A percentile compares a stretch with the other conserved stretches of the same genome.
Evolutionary conservation across 2,113 vertebrate genomes (phyloP).

Genomic region (Scartelaos histophorus): DNA sequence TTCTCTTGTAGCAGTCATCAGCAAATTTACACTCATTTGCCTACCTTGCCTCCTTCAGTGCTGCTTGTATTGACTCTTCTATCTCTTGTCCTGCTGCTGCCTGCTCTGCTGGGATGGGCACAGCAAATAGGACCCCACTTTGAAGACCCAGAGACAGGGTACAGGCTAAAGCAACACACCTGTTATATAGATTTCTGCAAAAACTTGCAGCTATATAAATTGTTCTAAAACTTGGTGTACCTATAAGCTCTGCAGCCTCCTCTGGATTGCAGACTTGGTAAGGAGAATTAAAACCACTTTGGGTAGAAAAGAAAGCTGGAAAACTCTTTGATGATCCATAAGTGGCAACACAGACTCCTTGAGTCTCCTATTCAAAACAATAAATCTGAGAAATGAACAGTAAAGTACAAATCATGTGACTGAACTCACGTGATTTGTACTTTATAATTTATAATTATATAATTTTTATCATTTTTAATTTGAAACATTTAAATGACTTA

Average conservation of each 20-base stretch:
- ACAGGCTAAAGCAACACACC: slow-evolving; percentile 57
- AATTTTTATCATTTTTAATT: no score
- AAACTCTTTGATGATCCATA: slow-evolving; percentile 83
- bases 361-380: slow-evolving; percentile 82
- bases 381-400: background rate
- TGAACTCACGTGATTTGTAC: no score
- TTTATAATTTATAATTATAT: no score
- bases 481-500: slow-evolving; percentile 51
- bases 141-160: slow-evolving; percentile 77
- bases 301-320: slow-evolving; percentile 85
- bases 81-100: slow-evolving; percentile 78
- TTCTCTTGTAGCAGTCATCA: background rate
- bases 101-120: slow-evolving; percentile 82
- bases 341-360: slow-evolving; percentile 87
- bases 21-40: background rate
- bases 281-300: slow-evolving; percentile 83
- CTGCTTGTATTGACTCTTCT: slow-evolving; percentile 80
- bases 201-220: background rate
- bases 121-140: slow-evolving; percentile 84
- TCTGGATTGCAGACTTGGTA: slow-evolving; percentile 77
- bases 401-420: background rate
- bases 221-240: slow-evolving; percentile 54
- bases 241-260: slow-evolving; percentile 86
- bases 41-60: slow-evolving; percentile 81
- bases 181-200: background rate